Percentiles rank a stretch among this genome's conserved stretches.
Evolutionary conservation across 2,113 vertebrate species (phyloP).

Genomic region (Rhinolophus ferrumequinum): DNA sequence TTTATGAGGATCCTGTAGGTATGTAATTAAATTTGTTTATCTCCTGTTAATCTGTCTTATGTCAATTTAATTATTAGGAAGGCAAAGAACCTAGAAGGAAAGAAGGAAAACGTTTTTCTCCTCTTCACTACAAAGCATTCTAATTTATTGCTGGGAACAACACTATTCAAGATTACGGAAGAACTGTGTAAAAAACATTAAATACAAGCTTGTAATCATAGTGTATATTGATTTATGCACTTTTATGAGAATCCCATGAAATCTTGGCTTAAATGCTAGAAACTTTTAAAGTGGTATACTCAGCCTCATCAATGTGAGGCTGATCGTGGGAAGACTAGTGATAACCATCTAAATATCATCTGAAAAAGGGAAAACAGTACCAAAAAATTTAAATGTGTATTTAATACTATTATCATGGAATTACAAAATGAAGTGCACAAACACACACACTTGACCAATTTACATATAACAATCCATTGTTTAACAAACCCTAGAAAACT

Average conservation of each 20-base stretch:
- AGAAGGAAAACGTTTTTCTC: not conserved
- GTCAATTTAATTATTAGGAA: not conserved
- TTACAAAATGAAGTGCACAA: not conserved
- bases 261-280: not conserved
- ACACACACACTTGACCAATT: not conserved
- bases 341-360: not conserved
- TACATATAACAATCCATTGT: not conserved
- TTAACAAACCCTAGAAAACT: not conserved
- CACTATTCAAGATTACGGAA: not conserved
- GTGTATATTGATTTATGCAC: not conserved
- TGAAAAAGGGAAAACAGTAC: not conserved
- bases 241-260: not conserved
- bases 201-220: not conserved
- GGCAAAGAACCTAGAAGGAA: not conserved
- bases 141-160: not conserved
- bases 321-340: not conserved
- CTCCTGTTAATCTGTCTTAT: not conserved
- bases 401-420: not conserved
- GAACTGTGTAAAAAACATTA: conserved; percentile 24
- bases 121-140: not conserved
- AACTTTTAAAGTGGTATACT: not conserved
- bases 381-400: not conserved
- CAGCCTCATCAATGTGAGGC: not conserved
- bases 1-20: not conserved
- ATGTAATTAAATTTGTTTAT: not conserved